A percentile compares a stretch with the other conserved stretches of the same genome.
Evolutionary conservation across 2,113 vertebrate genomes (phyloP).

Genomic region (Aspidoscelis tigris): DNA sequence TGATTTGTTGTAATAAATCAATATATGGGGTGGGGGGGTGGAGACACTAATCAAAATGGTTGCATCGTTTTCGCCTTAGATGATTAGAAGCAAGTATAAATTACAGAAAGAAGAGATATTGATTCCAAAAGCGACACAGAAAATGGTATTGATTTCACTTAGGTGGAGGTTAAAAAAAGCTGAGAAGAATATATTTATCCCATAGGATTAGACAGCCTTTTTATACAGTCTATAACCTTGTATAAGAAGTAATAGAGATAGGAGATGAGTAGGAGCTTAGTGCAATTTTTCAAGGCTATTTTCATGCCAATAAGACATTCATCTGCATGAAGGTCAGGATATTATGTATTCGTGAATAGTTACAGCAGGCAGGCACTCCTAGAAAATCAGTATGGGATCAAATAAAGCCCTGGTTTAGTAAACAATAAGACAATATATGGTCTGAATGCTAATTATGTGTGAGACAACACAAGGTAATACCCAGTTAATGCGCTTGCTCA

Average conservation of each 20-base stretch:
- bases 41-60: conserved; percentile 31
- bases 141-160: conserved; percentile 18
- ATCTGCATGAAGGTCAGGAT: conserved; percentile 34
- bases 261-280: background rate
- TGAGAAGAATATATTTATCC: conserved; percentile 10
- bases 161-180: background rate
- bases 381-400: conserved; percentile 30
- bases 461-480: background rate
- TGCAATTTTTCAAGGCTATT: conserved; percentile 16
- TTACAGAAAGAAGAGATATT: conserved; percentile 21
- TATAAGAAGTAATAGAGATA: background rate
- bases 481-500: background rate
- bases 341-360: conserved; percentile 18
- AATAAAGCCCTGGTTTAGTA: conserved; percentile 16
- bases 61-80: conserved; percentile 1
- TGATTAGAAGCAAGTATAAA: conserved; percentile 21
- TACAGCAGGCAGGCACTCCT: background rate
- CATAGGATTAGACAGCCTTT: background rate
- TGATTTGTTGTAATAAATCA: conserved; percentile 38
- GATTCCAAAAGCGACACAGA: conserved; percentile 11
- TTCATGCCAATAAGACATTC: background rate
- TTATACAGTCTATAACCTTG: background rate
- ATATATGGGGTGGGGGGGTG: background rate
- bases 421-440: background rate
- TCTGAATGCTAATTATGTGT: background rate